Conservation (phyloP, 2,888 invertebrate genomes). For the Drosophila trichaetosa region DNA sequence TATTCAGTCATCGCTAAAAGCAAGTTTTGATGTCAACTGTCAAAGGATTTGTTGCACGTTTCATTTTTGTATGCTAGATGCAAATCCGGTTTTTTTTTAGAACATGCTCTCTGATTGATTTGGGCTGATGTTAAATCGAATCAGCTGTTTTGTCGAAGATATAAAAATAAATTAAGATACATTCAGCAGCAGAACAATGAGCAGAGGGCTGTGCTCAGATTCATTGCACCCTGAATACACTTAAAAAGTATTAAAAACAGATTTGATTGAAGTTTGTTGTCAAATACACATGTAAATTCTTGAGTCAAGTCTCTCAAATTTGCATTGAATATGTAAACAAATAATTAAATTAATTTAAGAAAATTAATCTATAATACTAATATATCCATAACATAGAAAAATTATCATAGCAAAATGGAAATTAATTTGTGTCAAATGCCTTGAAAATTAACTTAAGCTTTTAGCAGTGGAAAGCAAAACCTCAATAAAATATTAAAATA, state of each 20-base stretch:
- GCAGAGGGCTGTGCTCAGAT: rapidly evolving
- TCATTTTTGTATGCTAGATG: conserved; percentile 18
- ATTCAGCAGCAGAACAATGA: not conserved
- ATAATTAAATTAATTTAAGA: not conserved
- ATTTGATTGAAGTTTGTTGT: rapidly evolving
- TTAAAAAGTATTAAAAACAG: not conserved
- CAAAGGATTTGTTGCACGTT: conserved; percentile 66
- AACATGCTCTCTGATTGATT: not conserved
- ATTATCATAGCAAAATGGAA: rapidly evolving
- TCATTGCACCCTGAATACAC: not conserved
- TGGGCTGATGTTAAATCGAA: not conserved
- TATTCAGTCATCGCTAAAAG: conserved; percentile 52
- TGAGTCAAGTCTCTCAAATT: not conserved
- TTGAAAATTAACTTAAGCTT: not conserved
- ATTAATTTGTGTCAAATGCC: not conserved
- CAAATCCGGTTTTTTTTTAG: conserved; percentile 2
- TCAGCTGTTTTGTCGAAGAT: conserved; percentile 6
- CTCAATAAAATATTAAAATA: not conserved
- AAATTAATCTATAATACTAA: not conserved
- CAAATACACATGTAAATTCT: not conserved
- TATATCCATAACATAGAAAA: not conserved
- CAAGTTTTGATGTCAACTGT: conserved; percentile 76
- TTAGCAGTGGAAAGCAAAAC: not conserved
- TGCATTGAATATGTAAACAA: not conserved
- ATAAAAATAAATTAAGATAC: not conserved